Evolutionary conservation across 1,140 invertebrate species (phyloP), one percentile per base, ranked within the genome.

Genomic region (Pararge aegeria): DNA sequence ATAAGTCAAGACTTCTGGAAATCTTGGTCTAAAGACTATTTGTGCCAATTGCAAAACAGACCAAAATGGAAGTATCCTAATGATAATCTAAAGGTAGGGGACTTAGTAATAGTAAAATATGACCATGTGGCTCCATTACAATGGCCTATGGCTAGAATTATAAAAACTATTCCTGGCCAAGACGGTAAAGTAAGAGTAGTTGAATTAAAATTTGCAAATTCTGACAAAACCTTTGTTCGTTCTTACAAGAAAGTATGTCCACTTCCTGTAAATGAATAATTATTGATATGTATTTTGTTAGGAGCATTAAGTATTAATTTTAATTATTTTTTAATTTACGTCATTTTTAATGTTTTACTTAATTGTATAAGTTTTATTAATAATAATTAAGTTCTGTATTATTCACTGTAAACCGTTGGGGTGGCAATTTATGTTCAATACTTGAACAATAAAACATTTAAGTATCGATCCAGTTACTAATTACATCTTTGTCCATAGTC

Each of bases 1-100:
- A 30, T 73, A 13, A 69, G 67, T 62, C 66, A 73, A 63, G 59
- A 66, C 29, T 65, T 69, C 40, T 73, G 66, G 70, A 66, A 66
- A 19, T 19, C 27, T 2, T 73, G 66, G 64, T 61, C 52, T 13
- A 59, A 29, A n/a, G 52, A 56, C 27, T 72, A 72, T 62, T 51
- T 72, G 5, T 66, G 57, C 15, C 58, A 61, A 18, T 34, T 72
- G 7, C 66, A 72, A 52, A 68, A 50, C 20, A 53, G 70, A 20
- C 60, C 70, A 0, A 68, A 72, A 50, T 72, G 66, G 66, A 61
- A 59, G 29, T 19, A 55, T 55, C 6, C 16, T 52, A 10, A 48
- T 19, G n/a, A 40, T 19, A 68, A 72, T 52, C 37, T 66, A 46
- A 66, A 66, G 51, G 57, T 34, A 57, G 70, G 60, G 30, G 66